Evolutionary conservation across 37 sponge, comb jelly and placozoan genomes (phyloP), one percentile per base, ranked within the genome.

Genomic region (Geodia barretti): DNA sequence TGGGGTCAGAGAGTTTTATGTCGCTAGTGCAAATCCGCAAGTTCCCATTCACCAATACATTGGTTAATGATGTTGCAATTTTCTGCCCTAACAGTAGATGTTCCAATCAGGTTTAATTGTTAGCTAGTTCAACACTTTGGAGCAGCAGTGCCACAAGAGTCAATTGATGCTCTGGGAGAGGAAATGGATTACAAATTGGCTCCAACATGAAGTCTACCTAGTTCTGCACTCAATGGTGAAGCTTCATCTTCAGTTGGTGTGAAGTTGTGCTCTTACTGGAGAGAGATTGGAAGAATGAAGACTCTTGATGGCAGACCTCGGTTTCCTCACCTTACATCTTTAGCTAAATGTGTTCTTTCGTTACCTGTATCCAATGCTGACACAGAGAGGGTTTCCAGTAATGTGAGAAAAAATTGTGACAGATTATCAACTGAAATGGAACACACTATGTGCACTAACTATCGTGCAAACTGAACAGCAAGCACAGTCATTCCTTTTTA

Each of bases 291-390:
- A 31, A 75, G 59, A 21, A 75, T 75, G 61, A 75, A 58, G 32
- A 75, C 76, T 35, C 25, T 75, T 33, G 43, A 60, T 75, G 76
- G 76, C 43, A 41, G 26, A 31, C 20, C 32, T 31, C 41, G 76
- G 33, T 75, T 75, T 59, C 76, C 76, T 28, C 60, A 40, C 34
- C 62, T 59, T 17, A 59, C 61, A 43, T 60, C 36, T 29, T 29
- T 75, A 32, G 76, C 76, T 9, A 39, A 73, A 73, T 75, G 76
- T 7, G 14, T 72, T 21, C 43, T 72, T 38, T 39, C 73, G 20
- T 72, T 75, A 28, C 62, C 76, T 75, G n/a, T 38, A 8, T 78
- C 66, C 14, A 64, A 75, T 59, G 62, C 76, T 8, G 60, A 72
- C 26, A 39, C 43, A 40, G 73, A 40, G 21, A 31, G 60, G n/a